Base-by-base conservation (phyloP, 2,113 vertebrate genomes). In the Pardalotus punctatus region DNA sequence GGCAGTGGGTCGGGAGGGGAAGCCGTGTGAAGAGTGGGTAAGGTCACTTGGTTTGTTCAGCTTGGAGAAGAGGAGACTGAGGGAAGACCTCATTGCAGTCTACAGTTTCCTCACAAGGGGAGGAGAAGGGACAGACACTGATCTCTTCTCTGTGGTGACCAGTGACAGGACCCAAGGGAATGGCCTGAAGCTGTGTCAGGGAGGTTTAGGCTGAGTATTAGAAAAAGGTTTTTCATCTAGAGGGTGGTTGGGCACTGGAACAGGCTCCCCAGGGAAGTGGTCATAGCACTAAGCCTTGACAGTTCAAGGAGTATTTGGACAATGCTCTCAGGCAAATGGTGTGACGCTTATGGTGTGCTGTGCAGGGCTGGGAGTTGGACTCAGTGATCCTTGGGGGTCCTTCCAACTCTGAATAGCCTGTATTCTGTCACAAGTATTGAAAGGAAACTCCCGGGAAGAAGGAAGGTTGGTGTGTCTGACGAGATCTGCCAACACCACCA, bases 21-120 rank as follows among this genome's bases (percentile, higher is more conserved):
- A 81, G 28, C 6, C 0, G 0, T 27, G 22, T 29, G 38, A 45
- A 24, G 28, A 45, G 45, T 1, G 0, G 38, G 24, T 35, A 69
- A 60, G n/a, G 33, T 53, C 45, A 5, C 45, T 60, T 35, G 38
- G n/a, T 74, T 14, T 74, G 38, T 14, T 89, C 38, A 67, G n/a
- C 45, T 9, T 29, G 20, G 28, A 81, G 20, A 23, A 38, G 35
- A 33, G 29, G 6, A 67, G 45, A 50, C 25, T 57, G 50, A 57
- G 27, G 10, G 51, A 18, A 56, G 4, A 60, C 21, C 21, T 61
- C 61, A 35, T 9, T 19, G n/a, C 29, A 35, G 9, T 31, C 24
- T 27, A 13, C 47, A 40, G 4, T 16, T 6, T 67, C 47, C 29
- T 61, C 14, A 6, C 10, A 29, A 61, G n/a, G 13, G 38, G 14